phyloP scores from a whole-genome alignment of 2,888 invertebrate species.

The Thymelicus acteon region DNA sequence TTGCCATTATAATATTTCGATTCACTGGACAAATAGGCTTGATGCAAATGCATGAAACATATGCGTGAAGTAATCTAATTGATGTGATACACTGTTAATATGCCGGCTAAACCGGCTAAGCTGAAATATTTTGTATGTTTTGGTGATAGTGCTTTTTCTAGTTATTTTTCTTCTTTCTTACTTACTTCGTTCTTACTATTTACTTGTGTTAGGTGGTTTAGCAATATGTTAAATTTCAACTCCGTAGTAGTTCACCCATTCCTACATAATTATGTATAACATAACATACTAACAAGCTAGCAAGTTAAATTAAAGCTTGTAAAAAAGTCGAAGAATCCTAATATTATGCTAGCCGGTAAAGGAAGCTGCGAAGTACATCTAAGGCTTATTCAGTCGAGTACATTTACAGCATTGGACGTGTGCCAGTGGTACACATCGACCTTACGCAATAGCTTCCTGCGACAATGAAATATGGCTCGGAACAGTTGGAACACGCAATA shows the following conservation, averaged over 20 bases:
- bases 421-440: conserved; percentile 56
- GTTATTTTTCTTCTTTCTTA: no score
- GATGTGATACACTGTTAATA: background rate
- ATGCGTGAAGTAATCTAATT: conserved; percentile 6
- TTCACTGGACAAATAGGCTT: conserved; percentile 23
- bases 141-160: no score
- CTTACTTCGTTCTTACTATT: no score
- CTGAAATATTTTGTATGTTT: no score
- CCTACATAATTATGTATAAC: no score
- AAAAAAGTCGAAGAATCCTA: no score
- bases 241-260: no score
- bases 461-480: conserved; percentile 41
- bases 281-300: no score
- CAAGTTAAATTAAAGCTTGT: no score
- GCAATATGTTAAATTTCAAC: no score
- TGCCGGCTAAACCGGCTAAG: no score
- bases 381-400: conserved; percentile 56
- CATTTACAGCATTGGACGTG: conserved; percentile 70
- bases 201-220: no score
- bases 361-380: conserved; percentile 51
- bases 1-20: conserved; percentile 31
- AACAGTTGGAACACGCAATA: conserved; percentile 41
- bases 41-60: conserved; percentile 8
- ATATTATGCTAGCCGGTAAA: background rate
- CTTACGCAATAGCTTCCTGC: conserved; percentile 54